Conservation (phyloP, 2,888 invertebrate genomes). For the Byasa hedistus region DNA sequence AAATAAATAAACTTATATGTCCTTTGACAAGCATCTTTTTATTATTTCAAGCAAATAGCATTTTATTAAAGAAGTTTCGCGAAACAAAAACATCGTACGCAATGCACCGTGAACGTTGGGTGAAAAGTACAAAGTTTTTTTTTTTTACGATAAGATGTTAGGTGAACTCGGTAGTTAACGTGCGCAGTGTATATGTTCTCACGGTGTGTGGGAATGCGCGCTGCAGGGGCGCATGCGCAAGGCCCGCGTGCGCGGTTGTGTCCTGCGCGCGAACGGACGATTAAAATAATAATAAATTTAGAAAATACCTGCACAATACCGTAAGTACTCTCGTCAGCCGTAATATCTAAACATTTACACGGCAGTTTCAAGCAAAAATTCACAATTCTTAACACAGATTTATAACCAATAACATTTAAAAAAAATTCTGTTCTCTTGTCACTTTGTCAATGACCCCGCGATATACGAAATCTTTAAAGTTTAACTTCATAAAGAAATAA, state of each 20-base stretch:
- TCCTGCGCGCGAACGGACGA: neutral
- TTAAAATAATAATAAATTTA: no score
- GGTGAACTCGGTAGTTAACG: conserved; percentile 61
- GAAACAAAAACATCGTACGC: conserved; percentile 43
- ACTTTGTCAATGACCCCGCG: no score
- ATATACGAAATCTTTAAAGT: no score
- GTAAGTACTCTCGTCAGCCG: no score
- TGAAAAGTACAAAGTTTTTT: conserved; percentile 59
- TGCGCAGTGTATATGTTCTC: conserved; percentile 61
- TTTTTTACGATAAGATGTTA: conserved; percentile 43
- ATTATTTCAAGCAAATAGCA: neutral
- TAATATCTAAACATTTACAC: no score
- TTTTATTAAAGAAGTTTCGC: conserved; percentile 6
- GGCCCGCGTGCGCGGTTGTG: neutral
- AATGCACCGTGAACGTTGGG: conserved; percentile 53
- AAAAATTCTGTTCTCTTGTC: no score
- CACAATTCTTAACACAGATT: no score
- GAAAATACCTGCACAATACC: no score
- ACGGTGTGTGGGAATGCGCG: conserved; percentile 78
- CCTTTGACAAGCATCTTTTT: neutral
- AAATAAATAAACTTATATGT: neutral
- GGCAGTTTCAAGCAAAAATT: no score
- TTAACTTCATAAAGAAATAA: no score
- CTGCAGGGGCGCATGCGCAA: conserved; percentile 59
- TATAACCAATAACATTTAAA: no score